A percentile compares a stretch with the other conserved stretches of the same genome.
Evolutionary conservation across 2,113 vertebrate genomes (phyloP).

Genomic region (Pseudonaja textilis): DNA sequence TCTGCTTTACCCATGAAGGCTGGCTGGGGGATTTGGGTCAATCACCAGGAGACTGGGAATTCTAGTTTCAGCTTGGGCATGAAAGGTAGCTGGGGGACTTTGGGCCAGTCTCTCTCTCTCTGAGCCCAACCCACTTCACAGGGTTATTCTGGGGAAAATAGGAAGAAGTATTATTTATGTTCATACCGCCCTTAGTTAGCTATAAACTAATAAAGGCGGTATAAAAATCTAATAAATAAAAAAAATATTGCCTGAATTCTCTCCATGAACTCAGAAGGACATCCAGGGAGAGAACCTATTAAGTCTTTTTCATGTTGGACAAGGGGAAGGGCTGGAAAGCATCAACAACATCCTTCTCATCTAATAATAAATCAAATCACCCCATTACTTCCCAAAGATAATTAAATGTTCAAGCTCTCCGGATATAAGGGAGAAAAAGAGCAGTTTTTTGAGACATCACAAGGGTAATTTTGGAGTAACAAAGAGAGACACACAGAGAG

Average conservation of each 20-base stretch:
- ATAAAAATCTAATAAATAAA: neutral
- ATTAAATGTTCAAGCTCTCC: neutral
- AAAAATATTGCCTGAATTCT: neutral
- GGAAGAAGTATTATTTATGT: too few relatives aligned
- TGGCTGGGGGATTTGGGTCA: too few relatives aligned
- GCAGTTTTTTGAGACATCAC: neutral
- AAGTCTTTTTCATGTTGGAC: neutral
- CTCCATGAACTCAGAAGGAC: neutral
- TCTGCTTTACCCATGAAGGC: too few relatives aligned
- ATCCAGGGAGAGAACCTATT: neutral
- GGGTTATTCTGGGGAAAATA: too few relatives aligned
- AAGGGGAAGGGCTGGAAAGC: neutral
- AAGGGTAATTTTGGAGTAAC: neutral
- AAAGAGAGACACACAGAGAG: neutral
- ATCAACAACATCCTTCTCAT: neutral
- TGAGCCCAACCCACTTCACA: too few relatives aligned
- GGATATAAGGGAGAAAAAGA: neutral
- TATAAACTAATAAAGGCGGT: neutral
- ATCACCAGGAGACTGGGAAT: too few relatives aligned
- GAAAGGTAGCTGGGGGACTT: too few relatives aligned
- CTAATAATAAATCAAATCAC: neutral
- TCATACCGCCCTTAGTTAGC: too few relatives aligned
- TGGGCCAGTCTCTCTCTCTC: too few relatives aligned
- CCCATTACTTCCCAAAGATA: neutral
- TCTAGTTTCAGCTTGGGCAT: too few relatives aligned